Evolutionary conservation across 1,140 invertebrate genomes (phyloP).

Genomic region (Caenorhabditis brenneri): DNA sequence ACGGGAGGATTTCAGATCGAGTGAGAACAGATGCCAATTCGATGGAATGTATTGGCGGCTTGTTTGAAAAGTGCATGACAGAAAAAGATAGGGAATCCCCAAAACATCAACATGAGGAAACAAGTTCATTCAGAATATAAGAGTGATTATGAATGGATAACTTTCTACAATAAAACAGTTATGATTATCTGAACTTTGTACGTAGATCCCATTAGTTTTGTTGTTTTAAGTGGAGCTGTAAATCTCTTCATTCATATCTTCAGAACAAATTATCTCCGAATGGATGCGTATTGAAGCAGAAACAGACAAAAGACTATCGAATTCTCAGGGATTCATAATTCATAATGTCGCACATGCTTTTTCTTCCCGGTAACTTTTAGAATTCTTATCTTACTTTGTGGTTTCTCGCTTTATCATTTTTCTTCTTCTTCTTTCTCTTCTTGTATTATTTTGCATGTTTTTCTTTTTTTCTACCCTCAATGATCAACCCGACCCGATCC

Average conservation of each 20-base stretch:
- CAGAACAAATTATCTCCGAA: no score
- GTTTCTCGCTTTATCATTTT: neutral
- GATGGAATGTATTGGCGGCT: neutral
- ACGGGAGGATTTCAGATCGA: neutral
- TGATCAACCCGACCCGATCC: constrained; percentile 12
- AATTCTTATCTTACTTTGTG: neutral
- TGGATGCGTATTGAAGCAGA: no score
- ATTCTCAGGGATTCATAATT: no score
- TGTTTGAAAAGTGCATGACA: neutral
- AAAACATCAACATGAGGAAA: neutral
- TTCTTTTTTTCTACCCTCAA: neutral
- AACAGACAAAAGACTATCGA: no score
- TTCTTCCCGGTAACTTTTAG: neutral
- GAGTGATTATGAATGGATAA: no score
- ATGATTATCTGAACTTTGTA: no score
- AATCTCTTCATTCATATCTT: no score
- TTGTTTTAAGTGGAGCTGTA: no score
- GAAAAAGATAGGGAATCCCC: neutral
- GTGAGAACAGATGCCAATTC: constrained; percentile 28
- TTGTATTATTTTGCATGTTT: neutral
- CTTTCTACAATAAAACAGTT: no score
- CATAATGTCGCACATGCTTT: accelerated
- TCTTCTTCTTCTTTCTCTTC: neutral
- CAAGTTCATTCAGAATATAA: no score
- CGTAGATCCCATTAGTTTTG: no score